Conservation (phyloP, 2,797 vertebrate genomes). For the Trichosurus vulpecula region DNA sequence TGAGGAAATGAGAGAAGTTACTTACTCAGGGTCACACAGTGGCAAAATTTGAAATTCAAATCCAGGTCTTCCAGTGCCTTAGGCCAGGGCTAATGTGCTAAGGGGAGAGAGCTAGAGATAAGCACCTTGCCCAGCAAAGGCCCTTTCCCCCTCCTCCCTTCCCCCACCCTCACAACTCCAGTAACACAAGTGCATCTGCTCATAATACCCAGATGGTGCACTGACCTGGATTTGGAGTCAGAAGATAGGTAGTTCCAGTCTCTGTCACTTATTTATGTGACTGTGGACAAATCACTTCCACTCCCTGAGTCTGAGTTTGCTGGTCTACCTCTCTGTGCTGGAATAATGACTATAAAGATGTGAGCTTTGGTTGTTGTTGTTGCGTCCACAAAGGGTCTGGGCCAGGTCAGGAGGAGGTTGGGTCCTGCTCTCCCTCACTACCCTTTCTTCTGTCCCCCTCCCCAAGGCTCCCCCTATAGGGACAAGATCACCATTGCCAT, state of each 20-base stretch:
- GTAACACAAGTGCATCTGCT: background rate
- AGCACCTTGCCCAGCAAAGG: background rate
- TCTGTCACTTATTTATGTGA: background rate
- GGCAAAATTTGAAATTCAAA: background rate
- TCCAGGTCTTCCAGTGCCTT: background rate
- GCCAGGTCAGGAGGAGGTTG: rapidly evolving
- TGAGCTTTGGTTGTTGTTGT: background rate
- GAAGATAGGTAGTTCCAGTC: background rate
- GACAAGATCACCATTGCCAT: conserved; percentile 99
- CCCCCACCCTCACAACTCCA: background rate
- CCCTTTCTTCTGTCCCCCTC: rapidly evolving
- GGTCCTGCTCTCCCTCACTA: background rate
- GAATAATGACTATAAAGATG: background rate
- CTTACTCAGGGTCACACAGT: background rate
- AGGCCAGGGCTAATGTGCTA: background rate
- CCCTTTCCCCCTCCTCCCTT: background rate
- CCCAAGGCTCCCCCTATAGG: conserved; percentile 95
- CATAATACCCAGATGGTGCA: background rate
- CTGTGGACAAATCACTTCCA: background rate
- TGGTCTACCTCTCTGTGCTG: background rate
- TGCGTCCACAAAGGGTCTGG: rapidly evolving
- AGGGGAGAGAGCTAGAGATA: background rate
- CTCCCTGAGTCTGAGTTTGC: background rate
- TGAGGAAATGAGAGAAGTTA: background rate
- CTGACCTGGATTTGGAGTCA: background rate